Percentiles rank a stretch among this genome's conserved stretches.
phyloP scores from a whole-genome alignment of 2,113 vertebrate genomes.

The Phalacrocorax pelagicus region DNA sequence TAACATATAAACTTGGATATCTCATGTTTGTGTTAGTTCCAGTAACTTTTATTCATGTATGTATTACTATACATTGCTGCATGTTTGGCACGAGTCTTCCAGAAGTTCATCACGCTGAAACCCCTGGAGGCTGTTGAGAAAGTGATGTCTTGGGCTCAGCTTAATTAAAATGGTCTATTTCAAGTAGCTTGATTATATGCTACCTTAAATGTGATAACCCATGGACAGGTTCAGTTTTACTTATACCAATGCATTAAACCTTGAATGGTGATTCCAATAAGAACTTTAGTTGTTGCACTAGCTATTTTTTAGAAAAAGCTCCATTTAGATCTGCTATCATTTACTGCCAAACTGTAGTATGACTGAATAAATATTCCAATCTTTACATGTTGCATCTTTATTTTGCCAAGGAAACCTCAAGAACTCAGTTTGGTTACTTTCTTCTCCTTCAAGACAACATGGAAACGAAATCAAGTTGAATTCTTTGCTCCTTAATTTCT shows the following conservation, averaged over 20 bases:
- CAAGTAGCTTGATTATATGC: neutral
- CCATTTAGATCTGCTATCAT: neutral
- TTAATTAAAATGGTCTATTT: neutral
- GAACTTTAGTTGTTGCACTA: neutral
- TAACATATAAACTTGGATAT: neutral
- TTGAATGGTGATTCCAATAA: neutral
- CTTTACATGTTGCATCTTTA: neutral
- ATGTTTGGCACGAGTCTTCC: neutral
- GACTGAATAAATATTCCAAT: neutral
- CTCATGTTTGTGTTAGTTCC: neutral
- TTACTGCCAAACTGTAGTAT: neutral
- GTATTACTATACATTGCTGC: neutral
- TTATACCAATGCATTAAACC: neutral
- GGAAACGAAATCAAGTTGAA: neutral
- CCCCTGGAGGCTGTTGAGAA: neutral
- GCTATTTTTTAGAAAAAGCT: neutral
- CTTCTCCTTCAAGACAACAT: neutral
- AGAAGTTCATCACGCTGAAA: neutral
- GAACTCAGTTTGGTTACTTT: neutral
- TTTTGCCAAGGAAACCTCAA: neutral
- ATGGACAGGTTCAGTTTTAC: neutral
- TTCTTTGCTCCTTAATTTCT: neutral
- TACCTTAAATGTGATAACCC: neutral
- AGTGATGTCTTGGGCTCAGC: neutral
- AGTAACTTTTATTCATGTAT: neutral